phyloP scores from a whole-genome alignment of 2,797 vertebrate species.

The Poeciliopsis paucimaculata region DNA sequence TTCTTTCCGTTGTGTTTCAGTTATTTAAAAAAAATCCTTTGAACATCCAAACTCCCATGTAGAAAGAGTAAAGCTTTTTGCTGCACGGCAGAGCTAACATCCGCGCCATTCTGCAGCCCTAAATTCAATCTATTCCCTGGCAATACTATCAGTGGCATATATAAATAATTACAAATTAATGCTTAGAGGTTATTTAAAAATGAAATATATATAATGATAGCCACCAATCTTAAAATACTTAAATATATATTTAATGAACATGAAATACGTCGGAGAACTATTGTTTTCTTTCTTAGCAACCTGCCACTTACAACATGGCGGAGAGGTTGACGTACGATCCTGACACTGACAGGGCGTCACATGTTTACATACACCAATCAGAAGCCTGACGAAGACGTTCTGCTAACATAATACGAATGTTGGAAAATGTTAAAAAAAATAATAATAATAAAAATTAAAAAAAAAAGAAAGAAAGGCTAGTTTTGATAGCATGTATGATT shows the following conservation, averaged over 20 bases:
- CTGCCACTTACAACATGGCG: constrained; percentile 49
- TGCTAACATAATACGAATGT: neutral
- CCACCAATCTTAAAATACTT: neutral
- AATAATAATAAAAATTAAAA: too few relatives aligned
- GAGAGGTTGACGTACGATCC: neutral
- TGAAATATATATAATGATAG: neutral
- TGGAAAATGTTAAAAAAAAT: neutral
- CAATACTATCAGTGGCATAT: neutral
- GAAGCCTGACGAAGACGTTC: constrained; percentile 11
- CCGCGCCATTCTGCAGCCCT: neutral
- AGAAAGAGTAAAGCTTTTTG: neutral
- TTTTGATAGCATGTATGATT: neutral
- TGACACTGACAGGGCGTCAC: neutral
- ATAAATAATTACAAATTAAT: neutral
- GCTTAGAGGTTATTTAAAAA: neutral
- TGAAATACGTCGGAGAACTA: neutral
- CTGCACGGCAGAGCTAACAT: neutral
- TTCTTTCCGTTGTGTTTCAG: too few relatives aligned
- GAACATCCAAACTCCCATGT: neutral
- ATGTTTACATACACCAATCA: neutral
- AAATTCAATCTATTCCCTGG: neutral
- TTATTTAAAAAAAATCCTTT: too few relatives aligned
- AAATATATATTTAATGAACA: neutral
- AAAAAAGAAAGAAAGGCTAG: neutral
- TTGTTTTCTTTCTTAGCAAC: neutral